Conservation (phyloP, 1,140 invertebrate species). For the Penaeus vannamei region DNA sequence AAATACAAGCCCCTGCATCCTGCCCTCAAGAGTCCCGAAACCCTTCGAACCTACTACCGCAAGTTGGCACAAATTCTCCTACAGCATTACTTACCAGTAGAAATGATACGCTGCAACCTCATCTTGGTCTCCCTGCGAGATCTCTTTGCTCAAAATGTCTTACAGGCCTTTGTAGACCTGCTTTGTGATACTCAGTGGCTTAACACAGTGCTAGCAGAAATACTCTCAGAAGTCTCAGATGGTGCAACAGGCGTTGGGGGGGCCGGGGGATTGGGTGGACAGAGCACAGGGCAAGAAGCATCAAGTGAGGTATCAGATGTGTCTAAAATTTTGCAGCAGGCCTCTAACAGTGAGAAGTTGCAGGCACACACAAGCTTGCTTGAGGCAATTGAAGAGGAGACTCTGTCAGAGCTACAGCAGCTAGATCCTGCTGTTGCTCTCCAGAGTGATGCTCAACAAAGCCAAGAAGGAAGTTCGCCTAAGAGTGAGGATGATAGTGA, state of each 20-base stretch:
- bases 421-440: not conserved
- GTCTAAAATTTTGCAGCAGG: not conserved
- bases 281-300: slow-evolving; percentile 6
- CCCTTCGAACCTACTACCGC: slow-evolving; percentile 67
- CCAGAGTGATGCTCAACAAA: slow-evolving; percentile 32
- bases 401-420: slow-evolving; percentile 51
- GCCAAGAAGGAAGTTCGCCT: not conserved
- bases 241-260: slow-evolving; percentile 11
- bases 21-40: slow-evolving; percentile 65
- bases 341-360: slow-evolving; percentile 18
- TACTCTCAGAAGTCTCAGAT: slow-evolving; percentile 53
- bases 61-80: slow-evolving; percentile 68
- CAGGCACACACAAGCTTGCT: slow-evolving; percentile 21
- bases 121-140: slow-evolving; percentile 66
- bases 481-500: not conserved
- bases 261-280: not conserved
- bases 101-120: slow-evolving; percentile 65
- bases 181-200: slow-evolving; percentile 68
- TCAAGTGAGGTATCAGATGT: not conserved
- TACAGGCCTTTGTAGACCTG: slow-evolving; percentile 68
- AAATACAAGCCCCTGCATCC: slow-evolving; percentile 63
- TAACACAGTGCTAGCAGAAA: slow-evolving; percentile 61
- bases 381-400: slow-evolving; percentile 53
- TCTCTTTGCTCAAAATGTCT: slow-evolving; percentile 68
- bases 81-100: slow-evolving; percentile 68